phyloP scores from a whole-genome alignment of 2,888 invertebrate genomes.

The Drosophila stalkeri region DNA sequence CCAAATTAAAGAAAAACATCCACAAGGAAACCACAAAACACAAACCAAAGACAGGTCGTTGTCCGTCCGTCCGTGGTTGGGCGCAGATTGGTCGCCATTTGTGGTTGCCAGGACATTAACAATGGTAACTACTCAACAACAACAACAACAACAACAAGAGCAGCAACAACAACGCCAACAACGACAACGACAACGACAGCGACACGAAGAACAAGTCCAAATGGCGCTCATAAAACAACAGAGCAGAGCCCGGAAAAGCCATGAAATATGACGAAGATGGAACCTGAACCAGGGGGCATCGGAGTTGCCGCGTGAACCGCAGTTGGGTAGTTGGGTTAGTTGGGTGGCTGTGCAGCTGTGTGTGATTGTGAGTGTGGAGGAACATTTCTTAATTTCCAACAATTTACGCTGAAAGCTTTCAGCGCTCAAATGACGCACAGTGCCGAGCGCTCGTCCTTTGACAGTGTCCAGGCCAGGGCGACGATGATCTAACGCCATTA shows the following conservation, averaged over 20 bases:
- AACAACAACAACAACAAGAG: conserved; percentile 17
- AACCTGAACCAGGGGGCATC: conserved; percentile 45
- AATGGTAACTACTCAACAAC: conserved; percentile 56
- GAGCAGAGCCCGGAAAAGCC: conserved; percentile 61
- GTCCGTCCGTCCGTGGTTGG: conserved; percentile 21
- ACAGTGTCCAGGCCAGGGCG: conserved; percentile 57
- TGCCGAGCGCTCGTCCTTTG: conserved; percentile 26
- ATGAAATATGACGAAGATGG: conserved; percentile 74
- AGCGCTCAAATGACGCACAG: conserved; percentile 77
- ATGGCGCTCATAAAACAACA: conserved; percentile 78
- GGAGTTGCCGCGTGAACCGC: conserved; percentile 25
- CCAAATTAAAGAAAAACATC: conserved; percentile 79
- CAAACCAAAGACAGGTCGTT: conserved; percentile 44
- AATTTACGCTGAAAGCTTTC: conserved; percentile 81
- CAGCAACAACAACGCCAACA: conserved; percentile 12
- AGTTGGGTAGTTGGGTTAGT: conserved; percentile 24
- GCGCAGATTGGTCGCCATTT: conserved; percentile 73
- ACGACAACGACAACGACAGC: conserved; percentile 22
- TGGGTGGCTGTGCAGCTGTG: conserved; percentile 47
- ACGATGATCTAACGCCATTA: conserved; percentile 81
- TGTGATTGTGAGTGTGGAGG: conserved; percentile 25
- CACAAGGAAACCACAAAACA: conserved; percentile 53
- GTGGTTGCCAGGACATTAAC: conserved; percentile 81
- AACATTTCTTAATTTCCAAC: conserved; percentile 82
- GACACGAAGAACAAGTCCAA: conserved; percentile 50